phyloP scores from a whole-genome alignment of 2,113 vertebrate genomes.

The Brienomyrus brachyistius region DNA sequence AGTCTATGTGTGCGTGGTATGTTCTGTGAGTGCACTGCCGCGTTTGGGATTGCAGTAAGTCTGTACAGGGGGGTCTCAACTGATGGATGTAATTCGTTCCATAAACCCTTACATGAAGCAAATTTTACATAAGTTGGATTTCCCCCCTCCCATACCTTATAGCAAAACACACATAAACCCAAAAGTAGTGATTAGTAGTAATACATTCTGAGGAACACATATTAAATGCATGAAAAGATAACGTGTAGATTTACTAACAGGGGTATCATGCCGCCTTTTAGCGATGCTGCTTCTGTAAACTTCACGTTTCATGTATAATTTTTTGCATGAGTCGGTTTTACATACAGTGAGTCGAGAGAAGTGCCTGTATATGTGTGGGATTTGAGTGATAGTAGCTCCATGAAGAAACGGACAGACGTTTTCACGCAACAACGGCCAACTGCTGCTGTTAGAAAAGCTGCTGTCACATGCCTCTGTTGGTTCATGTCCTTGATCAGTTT shows the following conservation, averaged over 20 bases:
- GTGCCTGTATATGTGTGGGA: not conserved
- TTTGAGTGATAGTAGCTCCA: not conserved
- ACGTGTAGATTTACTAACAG: not conserved
- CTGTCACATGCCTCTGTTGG: not conserved
- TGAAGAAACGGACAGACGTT: not conserved
- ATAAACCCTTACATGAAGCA: not conserved
- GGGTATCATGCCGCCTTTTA: not conserved
- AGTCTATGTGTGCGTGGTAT: not conserved
- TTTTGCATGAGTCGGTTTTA: not conserved
- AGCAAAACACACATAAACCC: not conserved
- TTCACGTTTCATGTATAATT: not conserved
- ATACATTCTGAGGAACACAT: not conserved
- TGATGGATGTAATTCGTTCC: not conserved
- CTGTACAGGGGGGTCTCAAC: not conserved
- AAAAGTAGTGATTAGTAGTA: not conserved
- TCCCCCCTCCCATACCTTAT: not conserved
- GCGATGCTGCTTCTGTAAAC: not conserved
- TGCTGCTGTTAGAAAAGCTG: not conserved
- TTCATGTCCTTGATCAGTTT: not conserved
- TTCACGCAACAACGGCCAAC: not conserved
- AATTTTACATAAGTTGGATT: not conserved
- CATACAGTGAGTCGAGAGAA: not conserved
- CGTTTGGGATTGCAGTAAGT: not conserved
- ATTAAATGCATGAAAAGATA: not conserved
- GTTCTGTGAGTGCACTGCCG: not conserved